Conservation (phyloP, 2,113 vertebrate species). For the Albula glossodonta region DNA sequence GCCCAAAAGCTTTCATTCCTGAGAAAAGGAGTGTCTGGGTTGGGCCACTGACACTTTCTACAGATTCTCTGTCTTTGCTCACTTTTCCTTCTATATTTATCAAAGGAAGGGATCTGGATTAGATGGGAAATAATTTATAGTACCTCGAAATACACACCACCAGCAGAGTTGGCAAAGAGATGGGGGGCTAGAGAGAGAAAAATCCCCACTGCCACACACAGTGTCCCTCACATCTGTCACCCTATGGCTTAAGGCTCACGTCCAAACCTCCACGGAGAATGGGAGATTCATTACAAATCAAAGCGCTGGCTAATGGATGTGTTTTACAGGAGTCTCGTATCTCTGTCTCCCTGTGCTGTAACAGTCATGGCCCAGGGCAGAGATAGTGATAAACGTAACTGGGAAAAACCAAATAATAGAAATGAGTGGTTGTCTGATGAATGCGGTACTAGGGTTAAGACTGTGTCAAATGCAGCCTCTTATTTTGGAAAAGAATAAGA, state of each 20-base stretch:
- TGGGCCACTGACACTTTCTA: background rate
- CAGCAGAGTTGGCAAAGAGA: background rate
- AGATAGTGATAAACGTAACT: background rate
- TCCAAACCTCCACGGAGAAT: constrained; percentile 10
- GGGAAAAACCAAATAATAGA: background rate
- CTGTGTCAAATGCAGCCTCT: background rate
- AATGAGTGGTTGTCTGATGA: background rate
- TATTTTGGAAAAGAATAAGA: background rate
- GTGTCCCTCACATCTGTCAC: constrained; percentile 13
- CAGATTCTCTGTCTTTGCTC: background rate
- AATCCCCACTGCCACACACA: constrained; percentile 13
- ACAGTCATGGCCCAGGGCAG: background rate
- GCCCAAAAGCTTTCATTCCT: no score
- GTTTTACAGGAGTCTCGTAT: background rate
- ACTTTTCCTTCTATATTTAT: background rate
- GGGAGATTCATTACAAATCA: constrained; percentile 9
- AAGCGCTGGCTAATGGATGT: background rate
- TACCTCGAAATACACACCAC: background rate
- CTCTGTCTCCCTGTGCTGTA: background rate
- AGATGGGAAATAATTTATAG: constrained; percentile 5
- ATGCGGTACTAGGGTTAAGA: background rate
- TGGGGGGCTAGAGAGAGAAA: background rate
- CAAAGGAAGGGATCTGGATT: constrained; percentile 18
- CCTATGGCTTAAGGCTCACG: background rate
- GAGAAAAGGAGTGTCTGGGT: no score